These are phyloP conservation scores for Bhutanitis thaidina DNA, from an alignment of 2,888 invertebrate species.

Conservation along the genomic window DNA sequence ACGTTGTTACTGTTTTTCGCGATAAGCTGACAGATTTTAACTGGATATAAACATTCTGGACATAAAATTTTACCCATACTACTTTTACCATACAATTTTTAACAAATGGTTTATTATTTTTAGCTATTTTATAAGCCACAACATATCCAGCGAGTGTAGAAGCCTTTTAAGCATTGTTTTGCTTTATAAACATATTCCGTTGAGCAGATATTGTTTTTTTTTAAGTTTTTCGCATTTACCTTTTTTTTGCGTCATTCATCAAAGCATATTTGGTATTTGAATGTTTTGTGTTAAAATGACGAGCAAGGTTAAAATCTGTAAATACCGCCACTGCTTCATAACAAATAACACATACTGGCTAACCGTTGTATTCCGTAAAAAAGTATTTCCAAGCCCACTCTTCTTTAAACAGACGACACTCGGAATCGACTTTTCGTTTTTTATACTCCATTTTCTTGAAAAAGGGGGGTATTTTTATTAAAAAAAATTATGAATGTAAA, in stretches of 20 bases:
- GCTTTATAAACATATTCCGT: constrained; percentile 20
- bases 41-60: constrained; percentile 18
- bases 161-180: neutral
- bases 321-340: constrained; percentile 15
- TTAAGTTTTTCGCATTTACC: constrained; percentile 16
- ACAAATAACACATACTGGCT: constrained; percentile 7
- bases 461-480: constrained; percentile 1
- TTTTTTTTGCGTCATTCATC: constrained; percentile 17
- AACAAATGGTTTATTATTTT: constrained; percentile 17
- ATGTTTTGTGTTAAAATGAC: constrained; percentile 16
- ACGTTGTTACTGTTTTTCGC: constrained; percentile 19
- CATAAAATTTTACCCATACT: constrained; percentile 18
- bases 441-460: constrained; percentile 11
- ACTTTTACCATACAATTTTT: constrained; percentile 22
- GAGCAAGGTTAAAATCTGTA: constrained; percentile 14
- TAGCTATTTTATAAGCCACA: constrained; percentile 16
- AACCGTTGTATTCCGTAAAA: too few relatives aligned
- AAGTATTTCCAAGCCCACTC: too few relatives aligned
- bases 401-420: constrained; percentile 1
- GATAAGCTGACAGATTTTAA: constrained; percentile 21
- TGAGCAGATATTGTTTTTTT: constrained; percentile 20
- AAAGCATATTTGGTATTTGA: constrained; percentile 17
- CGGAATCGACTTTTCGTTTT: constrained; percentile 6
- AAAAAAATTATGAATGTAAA: constrained; percentile 8
- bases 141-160: constrained; percentile 9